A percentile compares a stretch with the other conserved stretches of the same genome.
phyloP scores from a whole-genome alignment of 2,797 vertebrate genomes.

The Allobates femoralis region DNA sequence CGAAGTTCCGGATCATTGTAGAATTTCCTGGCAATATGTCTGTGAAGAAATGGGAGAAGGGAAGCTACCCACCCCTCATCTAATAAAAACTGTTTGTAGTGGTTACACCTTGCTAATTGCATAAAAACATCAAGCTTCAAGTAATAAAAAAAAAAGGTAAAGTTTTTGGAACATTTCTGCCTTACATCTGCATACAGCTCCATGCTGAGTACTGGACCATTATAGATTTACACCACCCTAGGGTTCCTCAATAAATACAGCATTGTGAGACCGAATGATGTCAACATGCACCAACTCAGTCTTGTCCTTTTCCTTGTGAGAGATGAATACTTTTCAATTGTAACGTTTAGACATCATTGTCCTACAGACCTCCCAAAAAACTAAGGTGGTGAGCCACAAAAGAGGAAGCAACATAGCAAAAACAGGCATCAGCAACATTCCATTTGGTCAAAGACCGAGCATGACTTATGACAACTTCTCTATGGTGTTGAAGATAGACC shows the following conservation, averaged over 20 bases:
- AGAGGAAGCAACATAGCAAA: background rate
- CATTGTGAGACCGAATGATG: background rate
- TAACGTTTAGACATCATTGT: background rate
- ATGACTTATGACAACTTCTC: background rate
- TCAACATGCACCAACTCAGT: background rate
- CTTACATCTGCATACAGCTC: constrained; percentile 27
- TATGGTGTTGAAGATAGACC: background rate
- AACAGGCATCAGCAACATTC: background rate
- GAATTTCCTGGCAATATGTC: background rate
- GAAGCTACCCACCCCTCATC: background rate
- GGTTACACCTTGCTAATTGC: constrained; percentile 23
- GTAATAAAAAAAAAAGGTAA: constrained; percentile 40
- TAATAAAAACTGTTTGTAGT: constrained; percentile 7
- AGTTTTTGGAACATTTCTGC: constrained; percentile 10
- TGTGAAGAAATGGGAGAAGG: background rate
- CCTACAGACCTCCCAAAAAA: background rate
- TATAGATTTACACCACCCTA: background rate
- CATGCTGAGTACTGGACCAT: constrained; percentile 2
- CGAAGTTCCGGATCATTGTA: constrained; percentile 1
- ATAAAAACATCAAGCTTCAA: constrained; percentile 43
- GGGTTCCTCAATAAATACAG: background rate
- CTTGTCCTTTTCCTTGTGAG: background rate
- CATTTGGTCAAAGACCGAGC: constrained; percentile 2
- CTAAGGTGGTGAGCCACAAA: background rate
- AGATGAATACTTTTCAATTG: background rate